Evolutionary conservation across 1,140 invertebrate species (phyloP).

Genomic region (Chironomus striatipennis): DNA sequence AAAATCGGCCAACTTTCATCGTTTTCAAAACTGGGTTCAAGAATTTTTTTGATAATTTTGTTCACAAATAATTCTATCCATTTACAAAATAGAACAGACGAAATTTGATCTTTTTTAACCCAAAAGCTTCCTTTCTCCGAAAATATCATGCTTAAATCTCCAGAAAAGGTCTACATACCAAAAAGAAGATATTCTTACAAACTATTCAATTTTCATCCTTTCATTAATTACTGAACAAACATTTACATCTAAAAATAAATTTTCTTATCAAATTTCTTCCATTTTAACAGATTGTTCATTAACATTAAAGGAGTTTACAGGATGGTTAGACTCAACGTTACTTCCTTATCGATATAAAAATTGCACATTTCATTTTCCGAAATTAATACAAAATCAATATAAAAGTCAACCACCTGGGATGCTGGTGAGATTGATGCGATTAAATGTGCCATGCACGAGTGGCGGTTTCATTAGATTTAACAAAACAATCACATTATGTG

Average conservation of each 20-base stretch:
- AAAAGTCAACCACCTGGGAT: constrained; percentile 42
- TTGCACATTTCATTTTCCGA: constrained; percentile 41
- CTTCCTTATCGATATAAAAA: constrained; percentile 33
- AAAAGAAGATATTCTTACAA: too few species aligned
- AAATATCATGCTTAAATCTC: too few species aligned
- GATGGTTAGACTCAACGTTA: constrained; percentile 32
- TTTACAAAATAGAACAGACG: too few species aligned
- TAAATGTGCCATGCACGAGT: constrained; percentile 51
- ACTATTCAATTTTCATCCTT: not conserved
- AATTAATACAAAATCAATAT: constrained; percentile 28
- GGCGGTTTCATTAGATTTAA: constrained; percentile 47
- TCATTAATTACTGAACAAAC: not conserved
- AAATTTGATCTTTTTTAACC: too few species aligned
- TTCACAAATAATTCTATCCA: too few species aligned
- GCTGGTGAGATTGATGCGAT: constrained; percentile 48
- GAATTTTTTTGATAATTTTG: too few species aligned
- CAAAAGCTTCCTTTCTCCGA: too few species aligned
- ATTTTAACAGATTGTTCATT: constrained; percentile 39
- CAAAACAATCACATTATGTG: constrained; percentile 42
- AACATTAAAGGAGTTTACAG: constrained; percentile 32
- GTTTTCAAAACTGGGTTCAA: too few species aligned
- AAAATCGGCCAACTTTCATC: too few species aligned
- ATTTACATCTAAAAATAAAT: not conserved
- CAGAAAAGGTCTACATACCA: too few species aligned
- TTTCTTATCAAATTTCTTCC: constrained; percentile 19